Conservation (phyloP, 2,888 invertebrate species). For the Plagodis dolabraria region DNA sequence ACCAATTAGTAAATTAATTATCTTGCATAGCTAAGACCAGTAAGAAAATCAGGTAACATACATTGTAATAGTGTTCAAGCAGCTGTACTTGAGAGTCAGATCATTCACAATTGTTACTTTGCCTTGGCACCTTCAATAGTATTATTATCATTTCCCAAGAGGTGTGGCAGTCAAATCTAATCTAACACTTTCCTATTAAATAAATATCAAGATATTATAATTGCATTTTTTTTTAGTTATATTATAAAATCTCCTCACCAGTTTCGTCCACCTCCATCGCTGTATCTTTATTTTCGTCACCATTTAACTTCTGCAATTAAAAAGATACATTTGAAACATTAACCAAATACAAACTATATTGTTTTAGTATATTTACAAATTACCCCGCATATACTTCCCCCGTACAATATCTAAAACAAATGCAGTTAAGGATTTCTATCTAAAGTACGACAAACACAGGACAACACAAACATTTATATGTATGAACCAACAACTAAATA, state of each 20-base stretch:
- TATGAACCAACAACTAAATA: too few relatives aligned
- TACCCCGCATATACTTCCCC: not conserved
- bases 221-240: not conserved
- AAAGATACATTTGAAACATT: constrained; percentile 15
- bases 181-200: too few relatives aligned
- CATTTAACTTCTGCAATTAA: constrained; percentile 73
- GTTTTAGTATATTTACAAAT: not conserved
- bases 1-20: too few relatives aligned
- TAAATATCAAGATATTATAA: too few relatives aligned
- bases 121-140: too few relatives aligned
- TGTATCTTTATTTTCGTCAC: constrained; percentile 70
- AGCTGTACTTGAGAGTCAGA: too few relatives aligned
- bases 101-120: too few relatives aligned
- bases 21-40: too few relatives aligned
- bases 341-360: not conserved
- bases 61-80: too few relatives aligned
- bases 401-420: not conserved
- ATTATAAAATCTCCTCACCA: constrained; percentile 52
- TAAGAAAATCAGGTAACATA: too few relatives aligned
- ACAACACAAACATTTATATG: not conserved
- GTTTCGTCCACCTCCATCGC: constrained; percentile 77
- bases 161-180: too few relatives aligned
- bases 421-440: not conserved
- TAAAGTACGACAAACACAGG: not conserved
- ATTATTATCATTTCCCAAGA: too few relatives aligned